These are phyloP conservation scores for Parasteatoda tepidariorum DNA, from an alignment of 1,140 invertebrate species.

Conservation along the genomic window DNA sequence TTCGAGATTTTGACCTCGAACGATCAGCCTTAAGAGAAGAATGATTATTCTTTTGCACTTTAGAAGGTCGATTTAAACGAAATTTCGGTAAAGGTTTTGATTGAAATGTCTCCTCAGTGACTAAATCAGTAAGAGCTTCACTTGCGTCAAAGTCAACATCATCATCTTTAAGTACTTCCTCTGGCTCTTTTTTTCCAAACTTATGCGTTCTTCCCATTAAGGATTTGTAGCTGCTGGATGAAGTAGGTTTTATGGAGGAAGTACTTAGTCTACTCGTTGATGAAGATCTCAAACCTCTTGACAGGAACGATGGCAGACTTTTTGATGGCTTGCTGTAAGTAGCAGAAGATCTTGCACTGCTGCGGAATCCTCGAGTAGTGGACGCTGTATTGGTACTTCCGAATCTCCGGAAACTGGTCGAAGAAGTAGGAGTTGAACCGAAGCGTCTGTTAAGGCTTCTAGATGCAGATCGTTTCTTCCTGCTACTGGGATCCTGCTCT, in stretches of 20 bases:
- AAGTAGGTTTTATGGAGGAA: conserved; percentile 3
- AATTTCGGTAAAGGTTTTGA: neutral
- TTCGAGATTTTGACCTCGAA: neutral
- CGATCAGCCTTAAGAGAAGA: neutral
- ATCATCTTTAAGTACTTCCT: conserved; percentile 8
- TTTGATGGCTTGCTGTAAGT: conserved; percentile 6
- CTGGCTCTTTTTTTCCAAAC: conserved; percentile 19
- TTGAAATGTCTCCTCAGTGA: conserved; percentile 22
- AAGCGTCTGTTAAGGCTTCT: no score
- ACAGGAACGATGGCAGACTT: conserved; percentile 23
- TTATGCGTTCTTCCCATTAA: conserved; percentile 5
- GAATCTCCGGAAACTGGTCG: conserved; percentile 22
- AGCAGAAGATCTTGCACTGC: neutral
- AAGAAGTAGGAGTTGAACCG: neutral
- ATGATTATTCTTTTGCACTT: conserved; percentile 19
- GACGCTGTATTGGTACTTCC: conserved; percentile 5
- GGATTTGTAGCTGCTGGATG: neutral
- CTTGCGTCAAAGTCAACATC: conserved; percentile 54
- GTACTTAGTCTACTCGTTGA: neutral
- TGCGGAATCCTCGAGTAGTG: neutral
- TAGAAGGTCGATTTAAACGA: conserved; percentile 18
- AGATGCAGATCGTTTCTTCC: no score
- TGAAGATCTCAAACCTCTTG: conserved; percentile 17
- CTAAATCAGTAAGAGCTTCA: conserved; percentile 34
- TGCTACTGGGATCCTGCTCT: no score